Base-by-base conservation (phyloP, 1,140 invertebrate species). In the Coenobita brevimanus region DNA sequence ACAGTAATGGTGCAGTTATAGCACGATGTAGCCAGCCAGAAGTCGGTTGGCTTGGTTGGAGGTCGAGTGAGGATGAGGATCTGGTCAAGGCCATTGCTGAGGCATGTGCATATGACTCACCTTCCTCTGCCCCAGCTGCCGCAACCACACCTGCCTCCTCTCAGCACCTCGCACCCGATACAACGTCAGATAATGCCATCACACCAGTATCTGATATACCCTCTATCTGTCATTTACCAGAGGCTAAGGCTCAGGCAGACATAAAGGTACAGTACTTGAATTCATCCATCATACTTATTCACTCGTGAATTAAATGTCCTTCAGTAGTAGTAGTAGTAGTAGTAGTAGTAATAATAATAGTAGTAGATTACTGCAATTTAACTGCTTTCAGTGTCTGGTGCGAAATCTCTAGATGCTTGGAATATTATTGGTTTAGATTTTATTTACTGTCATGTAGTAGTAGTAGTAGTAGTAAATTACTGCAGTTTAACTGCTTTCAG, bases 1-100 rank as follows among this genome's bases (percentile, higher is more conserved):
- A 89, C 73, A 94, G 89, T 38, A 98, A 97, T 92, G 98, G 98
- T 54, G 97, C 97, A 36, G 97, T 99, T 43, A 95, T 99, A 91
- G 97, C 97, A 1, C 95, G 98, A 17, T 97, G 97, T 91, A 97
- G 97, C 92, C 98, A 99, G 92, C 98, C 98, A 0, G 96, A 97
- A 93, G 96, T 98, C 24, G 97, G 98, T 60, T 98, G 97, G 96
- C 94, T 99, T 4, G 96, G 97, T 69, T 98, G 97, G 97, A 94
- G 98, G 57, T 97, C 96, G 87, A 92, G 94, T 57, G 95, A 97
- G 90, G 98, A 99, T 92, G 98, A 99, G 92, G 95, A 96, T 81
- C 93, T 99, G 27, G 91, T 99, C 4, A 96, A 97, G 91, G 96
- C 96, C 15, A 95, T 98, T 86, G 95, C 96, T 8, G 94, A 96